Base-by-base conservation (phyloP, 1,140 invertebrate genomes). In the Psix sp. region DNA sequence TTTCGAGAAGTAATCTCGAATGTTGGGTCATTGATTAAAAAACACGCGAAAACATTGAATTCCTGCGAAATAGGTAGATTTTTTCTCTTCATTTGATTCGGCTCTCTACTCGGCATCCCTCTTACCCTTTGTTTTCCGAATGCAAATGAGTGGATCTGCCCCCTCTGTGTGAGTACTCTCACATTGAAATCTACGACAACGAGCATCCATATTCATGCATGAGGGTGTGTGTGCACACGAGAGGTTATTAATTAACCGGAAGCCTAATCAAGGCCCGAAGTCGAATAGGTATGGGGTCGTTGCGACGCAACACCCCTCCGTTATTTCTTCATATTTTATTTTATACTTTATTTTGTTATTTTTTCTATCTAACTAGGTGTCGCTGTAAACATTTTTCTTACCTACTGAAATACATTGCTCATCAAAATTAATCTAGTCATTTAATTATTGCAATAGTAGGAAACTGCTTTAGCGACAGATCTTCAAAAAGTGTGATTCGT, bases 191-290 rank as follows among this genome's bases (percentile, higher is more conserved):
- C 78, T 76, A 80, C 80, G 81, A 81, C 80, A 79, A 81, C 76
- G 74, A 78, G 78, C 83, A 84, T 86, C 83, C 84, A 86, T 86
- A 86, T 87, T 86, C 85, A 85, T 86, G 83, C 76, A 74, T 78
- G 49, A 71, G 82, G 80, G 76, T 80, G 80, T 84, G 82, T 85
- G 81, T 83, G 82, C 82, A 86, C 82, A 84, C 81, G 82, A 86
- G 82, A 85, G 84, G 84, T 85, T 87, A 87, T 87, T 87, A 87
- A 87, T 87, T 86, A 86, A 85, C 84, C 83, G 82, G 84, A 87
- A 85, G 83, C 83, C 84, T 86, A 86, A 87, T 86, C 85, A 87
- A 87, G 83, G 79, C 80, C 81, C 77, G 82, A 76, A 83, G 82
- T 80, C 81, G 82, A 82, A 83, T 66, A 77, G 59, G 49, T 75